These are phyloP conservation scores for Matsumyia berberina DNA, from an alignment of 2,888 invertebrate genomes.

Conservation along the genomic window DNA sequence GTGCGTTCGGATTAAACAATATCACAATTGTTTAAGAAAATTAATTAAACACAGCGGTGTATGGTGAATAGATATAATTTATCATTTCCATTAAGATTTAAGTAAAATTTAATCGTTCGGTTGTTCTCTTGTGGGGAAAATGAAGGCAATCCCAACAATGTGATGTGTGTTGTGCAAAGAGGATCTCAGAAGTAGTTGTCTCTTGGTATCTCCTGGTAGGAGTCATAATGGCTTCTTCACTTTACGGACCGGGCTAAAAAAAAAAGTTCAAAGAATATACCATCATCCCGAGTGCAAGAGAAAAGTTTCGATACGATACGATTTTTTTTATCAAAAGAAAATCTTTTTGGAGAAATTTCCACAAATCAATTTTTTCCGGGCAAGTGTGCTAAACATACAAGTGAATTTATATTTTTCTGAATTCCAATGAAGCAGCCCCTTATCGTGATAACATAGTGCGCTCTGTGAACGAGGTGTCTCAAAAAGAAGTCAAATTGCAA, in stretches of 20 bases:
- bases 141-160: slow-evolving; percentile 18
- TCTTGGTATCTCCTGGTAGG: slow-evolving; percentile 40
- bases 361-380: slow-evolving; percentile 28
- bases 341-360: slow-evolving; percentile 19
- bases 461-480: slow-evolving; percentile 28
- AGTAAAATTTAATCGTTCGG: neutral
- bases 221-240: slow-evolving; percentile 72
- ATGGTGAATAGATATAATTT: neutral
- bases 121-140: neutral
- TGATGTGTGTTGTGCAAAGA: slow-evolving; percentile 39
- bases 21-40: slow-evolving; percentile 26
- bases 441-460: slow-evolving; percentile 35
- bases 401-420: slow-evolving; percentile 14
- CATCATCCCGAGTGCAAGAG: neutral
- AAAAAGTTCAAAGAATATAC: neutral
- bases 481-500: slow-evolving; percentile 39
- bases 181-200: slow-evolving; percentile 22
- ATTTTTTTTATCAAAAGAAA: slow-evolving; percentile 17
- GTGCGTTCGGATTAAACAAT: slow-evolving; percentile 52
- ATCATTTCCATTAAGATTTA: slow-evolving; percentile 2
- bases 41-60: slow-evolving; percentile 5
- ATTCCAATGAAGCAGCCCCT: slow-evolving; percentile 56
- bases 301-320: slow-evolving; percentile 16
- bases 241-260: slow-evolving; percentile 70
- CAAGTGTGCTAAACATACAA: slow-evolving; percentile 41